phyloP scores from a whole-genome alignment of 2,113 vertebrate species.

The Perccottus glenii region DNA sequence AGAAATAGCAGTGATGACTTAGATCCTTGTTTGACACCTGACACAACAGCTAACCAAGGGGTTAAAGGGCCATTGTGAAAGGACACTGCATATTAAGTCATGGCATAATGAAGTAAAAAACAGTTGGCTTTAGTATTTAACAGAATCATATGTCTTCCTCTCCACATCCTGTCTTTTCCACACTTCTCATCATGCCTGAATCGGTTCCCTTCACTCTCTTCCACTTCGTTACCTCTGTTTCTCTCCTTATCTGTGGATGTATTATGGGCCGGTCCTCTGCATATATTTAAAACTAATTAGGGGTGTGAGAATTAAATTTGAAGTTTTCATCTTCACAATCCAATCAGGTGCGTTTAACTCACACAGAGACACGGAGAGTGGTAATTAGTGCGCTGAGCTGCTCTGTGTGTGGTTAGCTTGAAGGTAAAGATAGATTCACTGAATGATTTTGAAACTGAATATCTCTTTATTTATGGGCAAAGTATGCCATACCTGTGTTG shows the following conservation, averaged over 20 bases:
- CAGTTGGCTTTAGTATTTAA: not conserved
- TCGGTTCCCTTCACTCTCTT: not conserved
- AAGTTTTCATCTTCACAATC: constrained; percentile 73
- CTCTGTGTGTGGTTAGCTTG: constrained; percentile 19
- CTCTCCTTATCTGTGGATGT: constrained; percentile 42
- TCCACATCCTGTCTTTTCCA: not conserved
- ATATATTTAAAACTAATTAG: constrained; percentile 77
- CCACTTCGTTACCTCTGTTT: constrained; percentile 1
- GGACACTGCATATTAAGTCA: too few species aligned
- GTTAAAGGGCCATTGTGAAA: too few species aligned
- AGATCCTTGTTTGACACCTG: too few species aligned
- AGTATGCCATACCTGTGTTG: too few species aligned
- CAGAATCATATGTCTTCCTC: not conserved
- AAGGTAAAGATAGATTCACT: constrained; percentile 38
- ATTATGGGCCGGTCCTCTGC: constrained; percentile 57
- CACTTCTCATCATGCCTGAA: not conserved
- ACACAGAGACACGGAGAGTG: constrained; percentile 31
- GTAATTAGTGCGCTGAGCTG: constrained; percentile 64
- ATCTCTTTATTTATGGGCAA: constrained; percentile 15
- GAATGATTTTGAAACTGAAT: constrained; percentile 11
- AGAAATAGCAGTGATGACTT: too few species aligned
- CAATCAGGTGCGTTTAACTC: constrained; percentile 64
- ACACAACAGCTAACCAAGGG: too few species aligned
- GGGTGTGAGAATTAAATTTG: constrained; percentile 55
- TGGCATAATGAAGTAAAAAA: too few species aligned